Conservation (phyloP, 2,113 vertebrate genomes). For the Theristicus caerulescens region DNA sequence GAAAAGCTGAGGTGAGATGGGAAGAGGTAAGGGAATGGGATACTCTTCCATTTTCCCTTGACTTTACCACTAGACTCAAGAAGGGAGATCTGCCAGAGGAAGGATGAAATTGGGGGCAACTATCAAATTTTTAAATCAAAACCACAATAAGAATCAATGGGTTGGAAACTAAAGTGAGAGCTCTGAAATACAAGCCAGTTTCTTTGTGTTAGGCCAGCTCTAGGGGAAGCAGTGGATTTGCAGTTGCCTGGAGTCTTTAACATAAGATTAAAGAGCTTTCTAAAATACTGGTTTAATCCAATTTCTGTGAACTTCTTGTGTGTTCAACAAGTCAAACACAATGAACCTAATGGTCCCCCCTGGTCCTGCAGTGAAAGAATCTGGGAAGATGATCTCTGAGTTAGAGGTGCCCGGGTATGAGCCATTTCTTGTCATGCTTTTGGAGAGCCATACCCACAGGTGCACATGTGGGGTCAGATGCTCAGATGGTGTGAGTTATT, state of each 20-base stretch:
- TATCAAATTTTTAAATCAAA: not conserved
- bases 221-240: not conserved
- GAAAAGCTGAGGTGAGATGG: not conserved
- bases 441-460: not conserved
- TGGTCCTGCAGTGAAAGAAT: not conserved
- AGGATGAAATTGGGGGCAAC: not conserved
- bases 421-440: not conserved
- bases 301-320: constrained; percentile 50
- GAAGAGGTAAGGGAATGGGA: not conserved
- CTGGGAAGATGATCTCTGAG: not conserved
- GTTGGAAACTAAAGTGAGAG: not conserved
- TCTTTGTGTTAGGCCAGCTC: not conserved
- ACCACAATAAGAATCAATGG: not conserved
- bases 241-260: constrained; percentile 10
- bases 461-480: not conserved
- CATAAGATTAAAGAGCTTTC: constrained; percentile 49
- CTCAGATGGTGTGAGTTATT: not conserved
- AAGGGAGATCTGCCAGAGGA: not conserved
- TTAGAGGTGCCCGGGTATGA: not conserved
- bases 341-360: not conserved
- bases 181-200: not conserved
- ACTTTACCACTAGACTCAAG: not conserved
- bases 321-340: constrained; percentile 59
- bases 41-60: not conserved
- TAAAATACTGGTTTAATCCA: constrained; percentile 58